A percentile compares a stretch with the other conserved stretches of the same genome.
phyloP scores from a whole-genome alignment of 2,888 invertebrate genomes.

The Vannuccia rotundouncinata region DNA sequence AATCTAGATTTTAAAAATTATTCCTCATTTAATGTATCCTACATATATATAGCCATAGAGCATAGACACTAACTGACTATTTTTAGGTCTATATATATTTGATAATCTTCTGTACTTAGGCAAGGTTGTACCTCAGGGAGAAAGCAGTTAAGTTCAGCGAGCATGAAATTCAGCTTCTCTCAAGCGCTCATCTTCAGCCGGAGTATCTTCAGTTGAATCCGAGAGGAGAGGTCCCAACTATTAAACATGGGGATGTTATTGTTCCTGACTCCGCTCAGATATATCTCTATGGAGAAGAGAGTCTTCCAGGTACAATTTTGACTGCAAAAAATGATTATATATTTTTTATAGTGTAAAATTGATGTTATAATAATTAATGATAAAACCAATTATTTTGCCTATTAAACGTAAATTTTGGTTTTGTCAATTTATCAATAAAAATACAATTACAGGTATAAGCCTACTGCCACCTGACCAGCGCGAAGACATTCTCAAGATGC shows the following conservation, averaged over 20 bases:
- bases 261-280: not conserved
- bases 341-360: too few relatives aligned
- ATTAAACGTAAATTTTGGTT: not conserved
- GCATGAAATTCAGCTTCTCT: not conserved
- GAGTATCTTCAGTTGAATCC: not conserved
- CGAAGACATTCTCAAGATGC: conserved; percentile 11
- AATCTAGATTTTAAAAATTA: too few relatives aligned
- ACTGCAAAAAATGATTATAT: too few relatives aligned
- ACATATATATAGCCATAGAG: too few relatives aligned
- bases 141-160: conserved; percentile 11
- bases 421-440: not conserved
- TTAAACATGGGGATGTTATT: conserved; percentile 11
- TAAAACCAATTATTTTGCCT: not conserved
- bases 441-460: not conserved
- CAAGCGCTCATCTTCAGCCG: not conserved
- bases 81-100: not conserved
- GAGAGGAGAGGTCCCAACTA: not conserved
- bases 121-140: not conserved
- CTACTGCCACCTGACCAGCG: conserved; percentile 1
- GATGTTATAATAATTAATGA: too few relatives aligned
- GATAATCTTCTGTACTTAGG: not conserved
- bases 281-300: conserved; percentile 5
- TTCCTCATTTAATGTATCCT: too few relatives aligned
- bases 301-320: not conserved
- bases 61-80: not conserved